Conservation (phyloP, 2,797 vertebrate species). For the Bovichtus diacanthus region DNA sequence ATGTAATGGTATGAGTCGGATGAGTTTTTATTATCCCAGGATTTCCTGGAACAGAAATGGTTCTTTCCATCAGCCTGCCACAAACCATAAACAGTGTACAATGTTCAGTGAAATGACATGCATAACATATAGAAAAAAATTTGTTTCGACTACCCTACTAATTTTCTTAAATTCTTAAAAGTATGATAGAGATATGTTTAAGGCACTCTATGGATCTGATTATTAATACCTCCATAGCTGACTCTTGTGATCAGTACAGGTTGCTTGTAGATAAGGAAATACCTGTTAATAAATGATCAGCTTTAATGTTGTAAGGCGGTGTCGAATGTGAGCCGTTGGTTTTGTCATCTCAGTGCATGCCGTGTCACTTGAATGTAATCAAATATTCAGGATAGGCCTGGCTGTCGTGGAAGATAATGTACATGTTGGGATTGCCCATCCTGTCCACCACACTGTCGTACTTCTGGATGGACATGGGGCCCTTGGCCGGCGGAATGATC, state of each 20-base stretch:
- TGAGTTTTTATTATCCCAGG: background rate
- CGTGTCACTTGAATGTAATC: constrained; percentile 86
- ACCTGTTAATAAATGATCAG: no score
- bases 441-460: constrained; percentile 90
- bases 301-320: background rate
- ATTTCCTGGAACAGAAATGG: constrained; percentile 3
- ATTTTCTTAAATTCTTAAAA: no score
- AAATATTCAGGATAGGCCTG: constrained; percentile 93
- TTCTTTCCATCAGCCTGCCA: background rate
- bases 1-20: background rate
- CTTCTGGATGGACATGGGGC: constrained; percentile 34
- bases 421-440: constrained; percentile 65
- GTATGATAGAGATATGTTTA: background rate
- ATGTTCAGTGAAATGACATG: background rate
- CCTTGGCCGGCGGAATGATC: constrained; percentile 83
- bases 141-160: no score
- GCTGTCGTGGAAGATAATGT: constrained; percentile 90
- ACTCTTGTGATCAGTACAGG: background rate
- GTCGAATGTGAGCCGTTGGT: background rate
- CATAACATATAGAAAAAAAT: background rate
- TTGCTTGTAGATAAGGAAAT: constrained; percentile 6
- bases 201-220: constrained; percentile 6
- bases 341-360: background rate
- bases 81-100: background rate
- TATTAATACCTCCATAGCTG: background rate